A percentile compares a stretch with the other conserved stretches of the same genome.
phyloP scores from a whole-genome alignment of 2,888 invertebrate genomes.

The Chymomyza caudatula region DNA sequence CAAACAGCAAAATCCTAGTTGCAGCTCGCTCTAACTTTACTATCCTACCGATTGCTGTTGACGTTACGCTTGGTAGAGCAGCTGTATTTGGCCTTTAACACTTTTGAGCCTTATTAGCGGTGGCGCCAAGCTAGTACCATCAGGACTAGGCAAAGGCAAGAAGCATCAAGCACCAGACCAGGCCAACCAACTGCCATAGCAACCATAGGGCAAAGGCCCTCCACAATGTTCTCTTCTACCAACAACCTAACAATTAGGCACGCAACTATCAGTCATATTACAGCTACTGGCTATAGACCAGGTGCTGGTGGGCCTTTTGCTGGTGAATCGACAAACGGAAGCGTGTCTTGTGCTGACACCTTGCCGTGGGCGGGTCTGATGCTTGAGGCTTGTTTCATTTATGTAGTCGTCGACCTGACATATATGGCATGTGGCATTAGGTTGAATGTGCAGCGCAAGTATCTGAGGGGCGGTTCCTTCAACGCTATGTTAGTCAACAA shows the following conservation, averaged over 20 bases:
- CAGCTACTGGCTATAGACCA: not conserved
- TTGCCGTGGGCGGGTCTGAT: conserved; percentile 29
- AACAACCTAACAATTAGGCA: conserved; percentile 58
- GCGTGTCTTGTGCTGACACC: conserved; percentile 54
- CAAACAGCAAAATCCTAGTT: conserved; percentile 12
- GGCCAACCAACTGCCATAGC: conserved; percentile 43
- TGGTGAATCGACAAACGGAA: not conserved
- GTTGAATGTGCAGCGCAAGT: not conserved
- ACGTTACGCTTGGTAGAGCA: conserved; percentile 2
- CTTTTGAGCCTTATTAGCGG: conserved; percentile 18
- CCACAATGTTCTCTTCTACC: conserved; percentile 41
- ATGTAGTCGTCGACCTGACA: not conserved
- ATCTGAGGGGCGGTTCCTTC: not conserved
- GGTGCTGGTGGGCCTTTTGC: not conserved
- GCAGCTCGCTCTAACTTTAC: not conserved
- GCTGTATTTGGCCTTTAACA: conserved; percentile 9
- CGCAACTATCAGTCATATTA: conserved; percentile 26
- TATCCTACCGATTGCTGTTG: not conserved
- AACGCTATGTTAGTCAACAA: not conserved
- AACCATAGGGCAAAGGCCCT: conserved; percentile 32
- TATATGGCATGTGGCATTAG: not conserved
- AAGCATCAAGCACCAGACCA: not conserved
- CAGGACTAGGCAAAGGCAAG: not conserved
- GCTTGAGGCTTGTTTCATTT: not conserved
- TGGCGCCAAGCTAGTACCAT: conserved; percentile 3